Evolutionary conservation across 2,113 vertebrate species (phyloP), one percentile per base, ranked within the genome.

Genomic region (Podarcis raffonei): DNA sequence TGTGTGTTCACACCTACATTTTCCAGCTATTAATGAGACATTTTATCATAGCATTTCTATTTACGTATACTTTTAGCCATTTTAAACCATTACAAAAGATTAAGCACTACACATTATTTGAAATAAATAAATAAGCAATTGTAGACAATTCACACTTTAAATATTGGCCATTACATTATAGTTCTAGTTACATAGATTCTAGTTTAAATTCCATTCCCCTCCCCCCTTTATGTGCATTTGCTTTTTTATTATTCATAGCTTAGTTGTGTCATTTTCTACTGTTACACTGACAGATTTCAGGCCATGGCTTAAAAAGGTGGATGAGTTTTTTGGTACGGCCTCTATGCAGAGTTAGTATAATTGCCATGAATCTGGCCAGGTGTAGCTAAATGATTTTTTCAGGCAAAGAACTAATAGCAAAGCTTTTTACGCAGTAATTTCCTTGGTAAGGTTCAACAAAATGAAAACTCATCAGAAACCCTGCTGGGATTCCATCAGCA

Each of bases 401-500:
- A 95, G 94, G 93, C 90, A 96, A 93, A 93, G 93, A 97, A 95
- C 91, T 96, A 94, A 95, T 93, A 95, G 89, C 66, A 94, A 93
- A 96, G 95, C 87, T 94, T 96, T 96, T 97, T 96, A 91, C 93
- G 95, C 91, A 94, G 94, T 94, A 93, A 97, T 97, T 97, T 98
- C 87, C 96, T 96, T 96, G 95, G 95, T 94, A 95, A 96, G 96
- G 89, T 96, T 97, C 95, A 96, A 94, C 94, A 96, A 95, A 97
- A 97, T 92, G 92, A 96, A 97, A 97, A 96, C 95, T 96, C 96
- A 96, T 96, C 95, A 96, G 97, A 95, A 96, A 83, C 91, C 96
- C 96, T 96, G 96, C 96, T 97, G 97, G 93, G 97, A 97, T 96
- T 95, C 97, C 90, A 97, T 97, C 97, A 97, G 96, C 94, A 95